phyloP scores from a whole-genome alignment of 2,113 vertebrate genomes.

The Rhombomys opimus region DNA sequence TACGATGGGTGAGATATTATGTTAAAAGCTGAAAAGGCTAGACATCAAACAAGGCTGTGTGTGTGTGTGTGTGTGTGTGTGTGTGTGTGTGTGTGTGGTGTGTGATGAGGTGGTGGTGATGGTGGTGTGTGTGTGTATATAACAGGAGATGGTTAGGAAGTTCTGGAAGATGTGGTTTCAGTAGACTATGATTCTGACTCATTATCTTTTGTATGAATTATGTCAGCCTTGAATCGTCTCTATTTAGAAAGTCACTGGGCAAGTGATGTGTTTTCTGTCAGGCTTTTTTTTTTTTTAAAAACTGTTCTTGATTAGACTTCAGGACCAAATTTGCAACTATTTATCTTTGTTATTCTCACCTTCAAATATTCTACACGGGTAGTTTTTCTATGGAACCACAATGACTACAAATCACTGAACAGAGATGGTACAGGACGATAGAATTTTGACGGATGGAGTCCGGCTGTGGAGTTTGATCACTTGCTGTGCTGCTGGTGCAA shows the following conservation, averaged over 20 bases:
- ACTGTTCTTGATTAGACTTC: slow-evolving; percentile 33
- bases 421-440: background rate
- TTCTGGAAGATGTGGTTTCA: background rate
- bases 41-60: background rate
- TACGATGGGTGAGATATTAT: background rate
- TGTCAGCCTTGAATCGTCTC: background rate
- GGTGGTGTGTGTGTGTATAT: background rate
- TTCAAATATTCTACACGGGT: background rate
- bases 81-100: background rate
- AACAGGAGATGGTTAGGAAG: background rate
- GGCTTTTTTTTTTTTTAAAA: background rate
- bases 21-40: background rate
- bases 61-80: background rate
- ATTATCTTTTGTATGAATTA: background rate
- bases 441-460: background rate
- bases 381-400: slow-evolving; percentile 46
- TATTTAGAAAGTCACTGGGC: background rate
- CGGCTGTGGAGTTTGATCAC: background rate
- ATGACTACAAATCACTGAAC: background rate
- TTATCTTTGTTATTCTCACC: slow-evolving; percentile 52
- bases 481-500: background rate
- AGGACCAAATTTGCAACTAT: background rate
- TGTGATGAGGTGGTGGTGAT: background rate
- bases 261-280: background rate
- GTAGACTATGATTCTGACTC: background rate